Evolutionary conservation across 2,888 invertebrate species (phyloP).

Genomic region (Lochmaea crataegi): DNA sequence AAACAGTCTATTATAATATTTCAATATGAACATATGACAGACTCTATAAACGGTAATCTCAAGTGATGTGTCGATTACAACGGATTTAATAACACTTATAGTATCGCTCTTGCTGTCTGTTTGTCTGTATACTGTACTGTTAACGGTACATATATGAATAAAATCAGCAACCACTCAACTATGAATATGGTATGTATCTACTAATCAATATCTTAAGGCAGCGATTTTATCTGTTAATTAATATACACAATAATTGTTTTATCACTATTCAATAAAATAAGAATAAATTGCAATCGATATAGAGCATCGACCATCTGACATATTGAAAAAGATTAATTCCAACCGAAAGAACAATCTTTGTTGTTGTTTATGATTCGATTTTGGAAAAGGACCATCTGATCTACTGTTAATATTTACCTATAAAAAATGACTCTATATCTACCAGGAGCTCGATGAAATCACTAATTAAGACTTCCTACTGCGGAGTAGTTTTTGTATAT

Average conservation of each 20-base stretch:
- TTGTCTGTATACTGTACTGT: background rate
- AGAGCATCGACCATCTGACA: too few relatives aligned
- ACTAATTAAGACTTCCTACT: too few relatives aligned
- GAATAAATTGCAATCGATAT: background rate
- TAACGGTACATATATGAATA: background rate
- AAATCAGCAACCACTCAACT: slow-evolving; percentile 1
- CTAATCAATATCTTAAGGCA: background rate
- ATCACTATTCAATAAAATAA: background rate
- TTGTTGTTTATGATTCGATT: too few relatives aligned
- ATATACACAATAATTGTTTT: background rate
- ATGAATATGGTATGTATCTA: background rate
- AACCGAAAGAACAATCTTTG: too few relatives aligned
- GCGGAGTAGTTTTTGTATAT: too few relatives aligned
- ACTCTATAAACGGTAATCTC: background rate
- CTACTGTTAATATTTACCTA: too few relatives aligned
- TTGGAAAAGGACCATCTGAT: too few relatives aligned
- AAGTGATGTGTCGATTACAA: background rate
- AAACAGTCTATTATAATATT: background rate
- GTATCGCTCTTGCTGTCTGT: background rate
- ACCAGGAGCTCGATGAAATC: too few relatives aligned
- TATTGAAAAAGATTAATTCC: too few relatives aligned
- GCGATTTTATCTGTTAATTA: background rate
- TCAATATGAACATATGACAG: slow-evolving; percentile 1
- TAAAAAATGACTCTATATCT: too few relatives aligned
- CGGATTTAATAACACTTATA: slow-evolving; percentile 1